Base-by-base conservation (phyloP, 1,140 invertebrate species). In the Schlechtendalia chinensis region DNA sequence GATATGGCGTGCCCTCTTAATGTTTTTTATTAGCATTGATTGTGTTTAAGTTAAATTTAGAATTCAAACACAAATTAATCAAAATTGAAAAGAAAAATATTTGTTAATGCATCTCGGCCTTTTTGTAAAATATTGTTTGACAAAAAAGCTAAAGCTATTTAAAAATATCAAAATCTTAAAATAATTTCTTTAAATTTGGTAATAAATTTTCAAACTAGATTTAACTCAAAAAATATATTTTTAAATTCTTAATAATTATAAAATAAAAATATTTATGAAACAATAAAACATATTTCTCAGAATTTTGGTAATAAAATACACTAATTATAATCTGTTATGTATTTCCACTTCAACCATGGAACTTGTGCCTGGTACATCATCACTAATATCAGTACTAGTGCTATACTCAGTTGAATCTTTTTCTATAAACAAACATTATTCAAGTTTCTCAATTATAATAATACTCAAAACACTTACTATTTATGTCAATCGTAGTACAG, bases 351-450 rank as follows among this genome's bases (percentile, higher is more conserved):
- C 58, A 19, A 79, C 10, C 1, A 54, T 27, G 27, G 75, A 63
- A 61, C 75, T 79, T 63, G 75, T 47, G n/a, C 75, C 45, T 19
- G 75, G 75, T 50, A 47, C 5, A 79, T 79, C 58, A 50, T 79
- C 75, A 79, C 75, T 72, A 19, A 79, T 19, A 47, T 79, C 58
- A n/a, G 75, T 79, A 79, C 39, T 47, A 5, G 16, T 79, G 24
- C 75, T 79, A 61, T 63, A 22, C 19, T 79, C 75, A 0, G 22
- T 47, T 24, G 14, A 16, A 61, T 61, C 75, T 19, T 79, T 79
- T 63, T 47, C 75, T 79, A 27, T 29, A 77, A 77, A 16, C 14
- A 17, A 72, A 53, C 3, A 50, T 54, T 54, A 12, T 54, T 58
- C 56, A 58, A 58, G 22, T 24, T 58, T 12, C 16, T 54, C 17